Evolutionary conservation across 2,888 invertebrate species (phyloP).

Genomic region (Augiades crinisus): DNA sequence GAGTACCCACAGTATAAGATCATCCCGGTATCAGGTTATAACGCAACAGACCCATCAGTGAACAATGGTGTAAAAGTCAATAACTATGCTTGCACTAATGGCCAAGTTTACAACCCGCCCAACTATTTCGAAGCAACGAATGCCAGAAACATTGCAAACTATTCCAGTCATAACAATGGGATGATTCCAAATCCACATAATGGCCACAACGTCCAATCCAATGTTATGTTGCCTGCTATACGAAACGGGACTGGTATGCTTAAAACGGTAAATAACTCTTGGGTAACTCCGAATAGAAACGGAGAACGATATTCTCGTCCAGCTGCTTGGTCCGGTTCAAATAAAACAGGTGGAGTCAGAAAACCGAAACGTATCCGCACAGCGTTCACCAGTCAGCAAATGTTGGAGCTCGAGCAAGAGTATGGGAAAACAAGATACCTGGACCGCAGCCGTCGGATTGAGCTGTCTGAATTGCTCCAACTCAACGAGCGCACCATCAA

Average conservation of each 20-base stretch:
- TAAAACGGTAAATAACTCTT: conserved; percentile 19
- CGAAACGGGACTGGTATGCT: background rate
- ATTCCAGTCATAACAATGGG: conserved; percentile 12
- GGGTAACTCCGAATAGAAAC: conserved; percentile 26
- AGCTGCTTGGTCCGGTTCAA: conserved; percentile 27
- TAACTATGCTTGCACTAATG: conserved; percentile 14
- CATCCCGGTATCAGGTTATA: conserved; percentile 29
- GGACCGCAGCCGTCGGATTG: conserved; percentile 86
- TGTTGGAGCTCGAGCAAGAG: conserved; percentile 88
- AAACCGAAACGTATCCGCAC: conserved; percentile 86
- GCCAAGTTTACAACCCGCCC: conserved; percentile 22
- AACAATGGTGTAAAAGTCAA: conserved; percentile 33
- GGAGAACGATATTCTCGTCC: conserved; percentile 29
- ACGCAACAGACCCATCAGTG: conserved; percentile 23
- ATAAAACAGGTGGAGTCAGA: conserved; percentile 42
- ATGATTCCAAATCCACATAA: conserved; percentile 4
- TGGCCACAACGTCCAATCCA: conserved; percentile 9
- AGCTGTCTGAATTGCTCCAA: conserved; percentile 62
- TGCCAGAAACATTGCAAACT: conserved; percentile 8
- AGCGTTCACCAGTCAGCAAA: conserved; percentile 88
- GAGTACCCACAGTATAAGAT: conserved; percentile 33
- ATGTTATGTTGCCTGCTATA: conserved; percentile 4
- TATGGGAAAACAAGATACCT: conserved; percentile 86
- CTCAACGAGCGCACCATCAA: conserved; percentile 81
- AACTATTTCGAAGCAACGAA: conserved; percentile 26